Conservation (phyloP, 1,140 invertebrate genomes). For the Cydia fagiglandana region DNA sequence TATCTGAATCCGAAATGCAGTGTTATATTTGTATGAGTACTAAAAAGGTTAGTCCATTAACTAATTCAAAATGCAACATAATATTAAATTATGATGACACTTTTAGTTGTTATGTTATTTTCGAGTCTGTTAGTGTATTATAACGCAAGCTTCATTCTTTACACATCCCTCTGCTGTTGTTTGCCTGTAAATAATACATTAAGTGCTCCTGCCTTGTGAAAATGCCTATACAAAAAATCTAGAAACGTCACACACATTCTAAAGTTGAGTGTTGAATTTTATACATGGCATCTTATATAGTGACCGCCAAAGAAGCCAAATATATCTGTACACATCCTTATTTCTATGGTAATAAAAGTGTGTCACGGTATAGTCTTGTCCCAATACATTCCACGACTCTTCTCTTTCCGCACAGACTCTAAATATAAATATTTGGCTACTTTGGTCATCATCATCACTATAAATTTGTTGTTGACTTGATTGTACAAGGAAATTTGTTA, state of each 20-base stretch:
- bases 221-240: not conserved
- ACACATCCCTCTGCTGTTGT: not conserved
- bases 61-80: constrained; percentile 25
- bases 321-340: no score
- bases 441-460: not conserved
- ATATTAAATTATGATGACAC: not conserved
- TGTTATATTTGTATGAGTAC: not conserved
- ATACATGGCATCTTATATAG: not conserved
- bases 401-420: no score
- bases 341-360: no score
- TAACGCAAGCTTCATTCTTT: not conserved
- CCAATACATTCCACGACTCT: no score
- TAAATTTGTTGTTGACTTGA: not conserved
- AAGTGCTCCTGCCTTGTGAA: not conserved
- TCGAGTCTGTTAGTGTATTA: constrained; percentile 5
- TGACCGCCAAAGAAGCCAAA: no score
- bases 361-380: no score
- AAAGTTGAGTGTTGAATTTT: not conserved
- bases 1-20: not conserved
- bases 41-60: not conserved
- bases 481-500: no score
- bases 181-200: constrained; percentile 1
- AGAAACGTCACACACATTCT: not conserved
- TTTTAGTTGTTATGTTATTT: constrained; percentile 16
- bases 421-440: no score